These are phyloP conservation scores for Mizuhopecten yessoensis DNA, from an alignment of 1,140 invertebrate species.

Conservation along the genomic window DNA sequence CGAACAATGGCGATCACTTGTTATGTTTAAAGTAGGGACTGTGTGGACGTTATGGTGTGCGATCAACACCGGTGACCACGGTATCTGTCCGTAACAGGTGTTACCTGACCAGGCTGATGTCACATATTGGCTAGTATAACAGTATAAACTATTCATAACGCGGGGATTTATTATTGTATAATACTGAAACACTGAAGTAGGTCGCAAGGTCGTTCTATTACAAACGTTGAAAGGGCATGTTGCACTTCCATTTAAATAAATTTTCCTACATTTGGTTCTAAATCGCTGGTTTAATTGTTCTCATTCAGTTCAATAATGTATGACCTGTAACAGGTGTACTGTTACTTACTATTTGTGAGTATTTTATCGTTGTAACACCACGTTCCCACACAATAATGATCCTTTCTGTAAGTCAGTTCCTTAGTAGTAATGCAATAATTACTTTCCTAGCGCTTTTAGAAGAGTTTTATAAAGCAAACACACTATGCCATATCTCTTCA, in stretches of 20 bases:
- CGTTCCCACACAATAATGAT: too few species aligned
- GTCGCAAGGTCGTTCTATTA: background rate
- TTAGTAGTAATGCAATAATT: too few species aligned
- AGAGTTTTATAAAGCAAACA: too few species aligned
- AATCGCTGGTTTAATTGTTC: too few species aligned
- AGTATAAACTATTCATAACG: conserved; percentile 3
- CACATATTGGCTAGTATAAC: background rate
- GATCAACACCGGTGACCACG: conserved; percentile 11
- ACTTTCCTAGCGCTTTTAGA: too few species aligned
- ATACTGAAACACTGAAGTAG: background rate
- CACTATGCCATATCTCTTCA: too few species aligned
- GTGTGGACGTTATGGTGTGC: background rate
- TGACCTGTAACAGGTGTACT: too few species aligned
- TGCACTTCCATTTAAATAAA: background rate
- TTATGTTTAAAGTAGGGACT: background rate
- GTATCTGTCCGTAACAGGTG: conserved; percentile 24
- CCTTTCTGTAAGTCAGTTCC: too few species aligned
- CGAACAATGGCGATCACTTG: background rate
- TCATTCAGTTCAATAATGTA: too few species aligned
- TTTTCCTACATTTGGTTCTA: too few species aligned
- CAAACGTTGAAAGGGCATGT: background rate
- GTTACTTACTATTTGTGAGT: too few species aligned
- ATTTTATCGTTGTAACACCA: too few species aligned
- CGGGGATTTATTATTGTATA: background rate
- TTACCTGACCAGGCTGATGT: background rate